A percentile compares a stretch with the other conserved stretches of the same genome.
These are phyloP conservation scores for Momotus momota DNA, from an alignment of 2,797 vertebrate species.

Conservation along the genomic window DNA sequence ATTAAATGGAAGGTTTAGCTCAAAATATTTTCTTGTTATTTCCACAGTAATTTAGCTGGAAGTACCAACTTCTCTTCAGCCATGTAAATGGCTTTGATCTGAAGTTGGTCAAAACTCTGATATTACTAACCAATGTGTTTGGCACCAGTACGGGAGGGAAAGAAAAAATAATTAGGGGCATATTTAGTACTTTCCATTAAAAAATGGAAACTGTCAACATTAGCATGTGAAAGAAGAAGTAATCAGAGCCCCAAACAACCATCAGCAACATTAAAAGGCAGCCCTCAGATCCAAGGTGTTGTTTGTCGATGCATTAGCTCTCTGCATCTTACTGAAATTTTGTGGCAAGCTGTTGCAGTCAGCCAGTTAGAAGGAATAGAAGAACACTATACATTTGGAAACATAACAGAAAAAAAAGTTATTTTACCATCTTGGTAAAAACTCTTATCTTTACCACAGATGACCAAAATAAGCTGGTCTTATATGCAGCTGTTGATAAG, in stretches of 20 bases:
- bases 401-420: not conserved
- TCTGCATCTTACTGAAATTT: constrained; percentile 71
- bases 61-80: not conserved
- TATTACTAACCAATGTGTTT: not conserved
- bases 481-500: not conserved
- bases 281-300: not conserved
- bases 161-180: constrained; percentile 11
- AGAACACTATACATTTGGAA: not conserved
- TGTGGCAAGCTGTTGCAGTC: constrained; percentile 32
- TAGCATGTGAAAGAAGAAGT: constrained; percentile 16
- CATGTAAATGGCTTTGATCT: not conserved
- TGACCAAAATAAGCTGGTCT: not conserved
- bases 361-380: constrained; percentile 66
- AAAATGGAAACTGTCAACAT: constrained; percentile 35
- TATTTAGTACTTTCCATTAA: constrained; percentile 17
- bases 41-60: constrained; percentile 10
- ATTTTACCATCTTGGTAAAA: not conserved
- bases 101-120: constrained; percentile 8
- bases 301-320: not conserved
- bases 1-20: constrained; percentile 51
- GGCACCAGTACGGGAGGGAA: not conserved
- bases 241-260: not conserved
- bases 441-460: not conserved
- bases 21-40: constrained; percentile 8
- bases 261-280: constrained; percentile 5